A percentile compares a stretch with the other conserved stretches of the same genome.
These are phyloP conservation scores for Epizoanthus fatuus DNA, from an alignment of 92 coral and sea anemone genomes.

Conservation along the genomic window DNA sequence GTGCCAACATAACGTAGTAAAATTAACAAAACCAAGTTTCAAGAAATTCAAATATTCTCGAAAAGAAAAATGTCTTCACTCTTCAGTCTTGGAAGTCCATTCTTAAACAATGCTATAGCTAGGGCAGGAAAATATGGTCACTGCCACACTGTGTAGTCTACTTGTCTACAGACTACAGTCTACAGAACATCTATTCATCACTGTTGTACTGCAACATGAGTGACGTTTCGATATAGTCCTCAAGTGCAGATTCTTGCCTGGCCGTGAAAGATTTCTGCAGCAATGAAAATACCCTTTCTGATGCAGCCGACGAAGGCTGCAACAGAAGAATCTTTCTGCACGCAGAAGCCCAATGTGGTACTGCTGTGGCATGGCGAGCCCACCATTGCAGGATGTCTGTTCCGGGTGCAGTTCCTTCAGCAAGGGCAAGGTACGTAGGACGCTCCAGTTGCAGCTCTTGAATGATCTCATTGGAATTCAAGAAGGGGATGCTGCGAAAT, in stretches of 20 bases:
- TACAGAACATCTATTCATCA: neutral
- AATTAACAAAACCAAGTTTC: conserved; percentile 13
- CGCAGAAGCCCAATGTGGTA: conserved; percentile 35
- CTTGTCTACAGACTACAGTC: no score
- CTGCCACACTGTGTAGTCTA: neutral
- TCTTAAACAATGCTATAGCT: conserved; percentile 37
- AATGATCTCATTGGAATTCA: conserved; percentile 10
- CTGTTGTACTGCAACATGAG: conserved; percentile 63
- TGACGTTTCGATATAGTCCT: conserved; percentile 66
- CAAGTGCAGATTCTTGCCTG: conserved; percentile 57
- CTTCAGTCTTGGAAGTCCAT: conserved; percentile 24
- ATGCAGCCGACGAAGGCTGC: conserved; percentile 72
- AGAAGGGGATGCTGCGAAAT: conserved; percentile 59
- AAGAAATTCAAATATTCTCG: conserved; percentile 15
- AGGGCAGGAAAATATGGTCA: conserved; percentile 6
- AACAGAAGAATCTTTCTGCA: conserved; percentile 41
- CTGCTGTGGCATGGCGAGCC: conserved; percentile 24
- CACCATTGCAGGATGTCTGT: conserved; percentile 44
- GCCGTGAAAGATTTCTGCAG: conserved; percentile 57
- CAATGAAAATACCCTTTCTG: conserved; percentile 63
- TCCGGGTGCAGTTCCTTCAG: conserved; percentile 13
- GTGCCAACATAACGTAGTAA: conserved; percentile 14
- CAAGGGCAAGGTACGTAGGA: conserved; percentile 37
- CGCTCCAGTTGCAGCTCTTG: conserved; percentile 46
- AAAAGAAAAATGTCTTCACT: conserved; percentile 13